Base-by-base conservation (phyloP, 2,888 invertebrate species). In the Toxonevra muliebris region DNA sequence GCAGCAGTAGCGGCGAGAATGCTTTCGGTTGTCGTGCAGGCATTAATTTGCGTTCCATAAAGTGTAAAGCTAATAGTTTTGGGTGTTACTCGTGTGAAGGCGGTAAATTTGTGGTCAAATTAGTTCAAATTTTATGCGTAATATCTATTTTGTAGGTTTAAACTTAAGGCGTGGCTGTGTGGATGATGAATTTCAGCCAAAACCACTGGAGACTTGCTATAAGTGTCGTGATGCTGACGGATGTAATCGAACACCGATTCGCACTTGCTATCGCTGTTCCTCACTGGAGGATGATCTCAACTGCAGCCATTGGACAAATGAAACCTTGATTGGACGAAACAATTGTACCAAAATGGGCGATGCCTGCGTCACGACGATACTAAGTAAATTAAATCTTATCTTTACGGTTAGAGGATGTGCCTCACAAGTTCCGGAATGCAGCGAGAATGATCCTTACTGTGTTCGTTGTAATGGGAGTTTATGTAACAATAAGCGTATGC, bases 31-130 rank as follows among this genome's bases (percentile, higher is more conserved):
- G 83, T 58, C 76, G 77, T 1, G 68, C 61, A 45, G 77, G 77
- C 5, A 70, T 71, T 3, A 75, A 62, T 58, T 57, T 77, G 50
- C 64, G 55, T 1, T 57, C 69, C n/a, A 65, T 71, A 7, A 75
- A 75, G 58, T 82, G 82, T 59, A 68, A 66, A 1, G 42, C 59
- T 2, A 79, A 76, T 17, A 81, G 80, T 1, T 66, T 71, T 4
- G 73, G 76, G 43, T 82, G 83, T 66, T 81, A 74, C 65, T 77
- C 81, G 40, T 83, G 82, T 63, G 82, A 82, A 74, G 73, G 75
- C 72, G 80, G 81, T 74, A 73, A 30, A 30, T 30, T 30, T 30
- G 30, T 30, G 30, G 2, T 30, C 63, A 42, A 5, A 52, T 48
- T 7, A 53, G 5, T 17, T 53, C 11, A 2, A 11, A 53, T 53